A percentile compares a stretch with the other conserved stretches of the same genome.
These are phyloP conservation scores for Microplitis demolitor DNA, from an alignment of 1,140 invertebrate genomes.

Conservation along the genomic window DNA sequence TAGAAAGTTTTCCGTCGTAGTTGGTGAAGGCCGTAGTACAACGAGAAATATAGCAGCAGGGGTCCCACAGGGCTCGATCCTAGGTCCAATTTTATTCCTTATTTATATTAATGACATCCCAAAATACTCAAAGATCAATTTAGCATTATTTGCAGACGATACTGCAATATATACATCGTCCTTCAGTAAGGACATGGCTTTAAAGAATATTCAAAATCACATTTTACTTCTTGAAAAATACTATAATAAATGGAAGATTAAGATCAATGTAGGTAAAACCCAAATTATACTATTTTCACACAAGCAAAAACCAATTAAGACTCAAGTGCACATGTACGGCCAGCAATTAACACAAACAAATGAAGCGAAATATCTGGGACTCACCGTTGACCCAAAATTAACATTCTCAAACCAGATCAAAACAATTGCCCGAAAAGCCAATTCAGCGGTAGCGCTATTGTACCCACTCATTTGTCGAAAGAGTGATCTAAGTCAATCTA, in stretches of 20 bases:
- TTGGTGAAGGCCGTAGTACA: constrained; percentile 20
- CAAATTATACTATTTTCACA: constrained; percentile 32
- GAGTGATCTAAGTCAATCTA: too few relatives aligned
- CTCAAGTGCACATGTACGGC: too few relatives aligned
- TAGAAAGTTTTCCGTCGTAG: constrained; percentile 31
- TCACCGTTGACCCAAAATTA: too few relatives aligned
- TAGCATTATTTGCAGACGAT: constrained; percentile 41
- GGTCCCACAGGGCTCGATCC: constrained; percentile 42
- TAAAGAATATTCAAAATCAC: constrained; percentile 21
- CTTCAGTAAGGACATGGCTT: constrained; percentile 21
- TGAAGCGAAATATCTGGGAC: too few relatives aligned
- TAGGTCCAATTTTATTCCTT: constrained; percentile 38
- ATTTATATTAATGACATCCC: constrained; percentile 39
- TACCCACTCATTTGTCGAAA: too few relatives aligned
- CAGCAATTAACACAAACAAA: too few relatives aligned
- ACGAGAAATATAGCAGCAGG: constrained; percentile 30
- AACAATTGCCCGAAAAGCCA: too few relatives aligned
- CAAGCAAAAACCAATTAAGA: background rate
- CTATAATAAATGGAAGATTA: constrained; percentile 35
- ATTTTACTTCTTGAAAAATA: constrained; percentile 20
- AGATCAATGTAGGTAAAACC: constrained; percentile 37
- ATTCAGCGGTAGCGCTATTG: too few relatives aligned
- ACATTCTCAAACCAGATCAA: too few relatives aligned
- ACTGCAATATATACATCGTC: constrained; percentile 33
- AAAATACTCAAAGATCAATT: constrained; percentile 24